Base-by-base conservation (phyloP, 2,113 vertebrate genomes). In the Prunella fulvescens region DNA sequence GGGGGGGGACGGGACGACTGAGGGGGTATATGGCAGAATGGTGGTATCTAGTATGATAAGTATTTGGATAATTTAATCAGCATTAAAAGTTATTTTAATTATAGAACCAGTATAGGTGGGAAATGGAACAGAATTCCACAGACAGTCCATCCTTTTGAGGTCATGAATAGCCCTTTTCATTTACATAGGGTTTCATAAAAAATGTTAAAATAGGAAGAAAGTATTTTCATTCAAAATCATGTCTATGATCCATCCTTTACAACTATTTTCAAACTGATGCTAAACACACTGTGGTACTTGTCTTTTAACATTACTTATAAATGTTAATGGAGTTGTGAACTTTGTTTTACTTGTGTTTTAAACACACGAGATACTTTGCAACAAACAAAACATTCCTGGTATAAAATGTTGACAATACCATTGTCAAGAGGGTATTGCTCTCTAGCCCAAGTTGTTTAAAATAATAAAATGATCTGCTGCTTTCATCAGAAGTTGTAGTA, bases 1-100 rank as follows among this genome's bases (percentile, higher is more conserved):
- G 4, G 4, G 7, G 6, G 12, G 6, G 1, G n/a, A n/a, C n/a
- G n/a, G n/a, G n/a, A n/a, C n/a, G n/a, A 37, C 12, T 76, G 5
- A 51, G 11, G 22, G 18, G 2, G 22, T 77, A 22, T 10, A 2
- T 12, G 19, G 14, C 6, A 9, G 24, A 12, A 28, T 0, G 1
- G 6, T 10, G 20, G 1, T 57, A 2, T 57, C 3, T 22, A 31
- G 5, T 28, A 28, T 42, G 7, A 1, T 45, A 44, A 58, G 31
- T 56, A 13, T 80, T 80, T 16, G 33, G 33, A 45, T 39, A 72
- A 54, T 39, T 39, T 56, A 56, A 53, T 81, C 13, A 66, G 29
- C 48, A 29, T 50, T 72, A 70, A 54, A 80, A 61, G 7, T 22
- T 67, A 14, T 2, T 40, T 67, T 69, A 5, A 51, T 31, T 92